Conservation (phyloP, 2,888 invertebrate genomes). For the Camptogramma bilineatum region DNA sequence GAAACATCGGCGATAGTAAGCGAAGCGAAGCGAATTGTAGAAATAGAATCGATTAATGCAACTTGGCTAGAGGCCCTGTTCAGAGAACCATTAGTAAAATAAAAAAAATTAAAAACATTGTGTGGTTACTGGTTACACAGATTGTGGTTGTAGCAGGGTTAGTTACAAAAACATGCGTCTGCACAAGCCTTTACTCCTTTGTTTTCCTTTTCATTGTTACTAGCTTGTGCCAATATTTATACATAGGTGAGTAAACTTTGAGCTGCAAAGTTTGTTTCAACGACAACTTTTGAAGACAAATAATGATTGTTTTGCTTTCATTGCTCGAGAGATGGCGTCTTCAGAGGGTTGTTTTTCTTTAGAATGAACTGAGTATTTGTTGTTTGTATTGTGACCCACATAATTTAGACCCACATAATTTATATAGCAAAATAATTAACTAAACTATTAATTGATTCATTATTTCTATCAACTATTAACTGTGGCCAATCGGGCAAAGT, state of each 20-base stretch:
- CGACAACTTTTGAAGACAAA: slow-evolving; percentile 35
- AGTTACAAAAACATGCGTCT: not conserved
- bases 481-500: too few species aligned
- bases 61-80: too few species aligned
- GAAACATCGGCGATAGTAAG: too few species aligned
- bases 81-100: too few species aligned
- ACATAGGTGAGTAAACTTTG: slow-evolving; percentile 28
- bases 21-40: too few species aligned
- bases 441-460: not conserved
- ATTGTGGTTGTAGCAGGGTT: not conserved
- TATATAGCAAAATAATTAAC: not conserved
- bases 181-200: not conserved
- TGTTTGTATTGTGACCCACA: slow-evolving; percentile 8
- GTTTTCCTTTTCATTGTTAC: slow-evolving; percentile 14
- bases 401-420: not conserved
- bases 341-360: slow-evolving; percentile 20
- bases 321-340: slow-evolving; percentile 22
- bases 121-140: too few species aligned
- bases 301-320: slow-evolving; percentile 30
- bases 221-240: slow-evolving; percentile 26
- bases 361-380: slow-evolving; percentile 13
- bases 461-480: too few species aligned
- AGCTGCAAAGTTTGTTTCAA: slow-evolving; percentile 24
- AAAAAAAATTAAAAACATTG: too few species aligned
- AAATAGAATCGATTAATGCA: too few species aligned